Conservation (phyloP, 1,140 invertebrate species). For the Ceratina australensis region DNA sequence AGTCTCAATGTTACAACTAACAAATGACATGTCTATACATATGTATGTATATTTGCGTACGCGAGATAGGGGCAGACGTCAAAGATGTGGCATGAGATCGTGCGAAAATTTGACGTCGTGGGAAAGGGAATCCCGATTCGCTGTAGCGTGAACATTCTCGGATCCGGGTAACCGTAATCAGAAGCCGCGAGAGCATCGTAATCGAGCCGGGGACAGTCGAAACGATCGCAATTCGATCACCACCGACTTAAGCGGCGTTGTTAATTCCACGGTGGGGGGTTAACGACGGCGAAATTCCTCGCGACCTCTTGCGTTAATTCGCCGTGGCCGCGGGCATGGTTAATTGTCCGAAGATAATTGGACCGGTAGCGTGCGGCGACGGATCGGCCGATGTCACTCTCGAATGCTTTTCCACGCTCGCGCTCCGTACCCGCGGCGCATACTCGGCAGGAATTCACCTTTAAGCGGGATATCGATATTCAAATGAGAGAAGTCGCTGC, state of each 20-base stretch:
- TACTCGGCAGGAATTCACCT: slow-evolving; percentile 15
- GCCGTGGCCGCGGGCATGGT: slow-evolving; percentile 41
- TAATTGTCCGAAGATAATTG: slow-evolving; percentile 69
- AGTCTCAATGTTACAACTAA: too few species aligned
- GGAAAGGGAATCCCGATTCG: neutral
- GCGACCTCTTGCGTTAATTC: slow-evolving; percentile 45
- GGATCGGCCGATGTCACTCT: slow-evolving; percentile 39
- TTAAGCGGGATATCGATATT: slow-evolving; percentile 21
- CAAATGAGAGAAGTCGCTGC: slow-evolving; percentile 25
- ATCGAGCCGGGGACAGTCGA: neutral
- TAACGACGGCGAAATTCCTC: slow-evolving; percentile 59
- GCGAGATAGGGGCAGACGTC: neutral
- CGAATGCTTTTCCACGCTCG: slow-evolving; percentile 2
- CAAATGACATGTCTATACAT: too few species aligned
- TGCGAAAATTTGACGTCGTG: slow-evolving; percentile 3
- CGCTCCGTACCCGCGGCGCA: neutral
- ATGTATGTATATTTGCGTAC: neutral
- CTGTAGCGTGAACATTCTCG: neutral
- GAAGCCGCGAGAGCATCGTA: neutral
- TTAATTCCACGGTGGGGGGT: slow-evolving; percentile 54
- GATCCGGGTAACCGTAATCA: too few species aligned
- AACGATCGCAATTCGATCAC: neutral
- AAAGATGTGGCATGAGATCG: neutral
- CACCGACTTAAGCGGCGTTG: slow-evolving; percentile 11
- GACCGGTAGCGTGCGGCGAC: slow-evolving; percentile 45